Evolutionary conservation across 2,797 vertebrate genomes (phyloP).

Genomic region (Pantherophis alleghaniensis): DNA sequence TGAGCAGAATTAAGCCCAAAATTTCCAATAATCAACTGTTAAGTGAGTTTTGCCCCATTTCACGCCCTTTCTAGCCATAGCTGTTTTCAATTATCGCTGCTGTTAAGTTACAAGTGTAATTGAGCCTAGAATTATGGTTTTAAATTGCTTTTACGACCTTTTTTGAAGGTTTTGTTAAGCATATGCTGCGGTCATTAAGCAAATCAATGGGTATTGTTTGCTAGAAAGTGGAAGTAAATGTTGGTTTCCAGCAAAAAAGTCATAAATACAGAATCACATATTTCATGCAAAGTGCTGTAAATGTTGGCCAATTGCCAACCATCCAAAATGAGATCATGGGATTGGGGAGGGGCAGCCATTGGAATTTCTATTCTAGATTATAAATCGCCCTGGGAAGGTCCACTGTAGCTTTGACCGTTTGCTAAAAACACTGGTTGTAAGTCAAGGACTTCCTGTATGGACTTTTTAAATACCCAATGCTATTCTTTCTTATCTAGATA

Average conservation of each 20-base stretch:
- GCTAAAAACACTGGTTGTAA: not conserved
- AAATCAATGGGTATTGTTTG: not conserved
- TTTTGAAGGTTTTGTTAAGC: not conserved
- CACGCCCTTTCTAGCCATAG: not conserved
- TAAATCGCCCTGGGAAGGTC: not conserved
- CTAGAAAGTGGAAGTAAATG: not conserved
- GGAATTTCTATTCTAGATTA: not conserved
- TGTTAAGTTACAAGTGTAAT: not conserved
- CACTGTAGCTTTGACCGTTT: not conserved
- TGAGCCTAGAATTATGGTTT: not conserved
- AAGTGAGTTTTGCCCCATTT: not conserved
- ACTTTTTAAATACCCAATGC: not conserved
- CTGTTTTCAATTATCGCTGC: not conserved
- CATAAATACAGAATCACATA: not conserved
- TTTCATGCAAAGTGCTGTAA: not conserved
- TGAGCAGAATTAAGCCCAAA: not conserved
- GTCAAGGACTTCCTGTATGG: not conserved
- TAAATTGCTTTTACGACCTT: not conserved
- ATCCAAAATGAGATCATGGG: not conserved
- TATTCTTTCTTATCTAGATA: not conserved
- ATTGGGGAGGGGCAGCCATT: not conserved
- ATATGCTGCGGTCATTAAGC: not conserved
- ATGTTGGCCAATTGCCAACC: not conserved
- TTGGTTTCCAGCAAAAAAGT: not conserved
- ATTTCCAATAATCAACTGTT: not conserved